Conservation (phyloP, 1,140 invertebrate species). For the Aphis craccivora region DNA sequence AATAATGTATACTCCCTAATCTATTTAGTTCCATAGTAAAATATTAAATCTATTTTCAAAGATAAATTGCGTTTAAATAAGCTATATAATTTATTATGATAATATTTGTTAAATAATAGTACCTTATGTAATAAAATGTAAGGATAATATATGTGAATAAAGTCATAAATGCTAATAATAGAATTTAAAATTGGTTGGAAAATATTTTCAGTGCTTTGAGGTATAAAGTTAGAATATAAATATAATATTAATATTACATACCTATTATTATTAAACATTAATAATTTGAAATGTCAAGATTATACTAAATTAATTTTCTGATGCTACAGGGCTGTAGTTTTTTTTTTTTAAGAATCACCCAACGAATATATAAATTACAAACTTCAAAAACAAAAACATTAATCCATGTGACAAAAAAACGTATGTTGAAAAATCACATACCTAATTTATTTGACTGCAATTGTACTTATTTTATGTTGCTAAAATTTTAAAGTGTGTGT, state of each 20-base stretch:
- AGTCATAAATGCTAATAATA: background rate
- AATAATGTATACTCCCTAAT: background rate
- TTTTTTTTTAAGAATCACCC: background rate
- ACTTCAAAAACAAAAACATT: background rate
- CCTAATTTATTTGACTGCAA: background rate
- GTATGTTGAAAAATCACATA: background rate
- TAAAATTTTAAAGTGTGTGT: background rate
- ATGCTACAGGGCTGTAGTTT: background rate
- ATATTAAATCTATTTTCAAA: background rate
- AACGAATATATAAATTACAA: background rate
- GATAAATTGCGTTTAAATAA: background rate
- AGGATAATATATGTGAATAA: too few relatives aligned
- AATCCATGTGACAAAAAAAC: background rate
- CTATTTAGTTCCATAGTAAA: background rate
- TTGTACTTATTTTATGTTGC: background rate
- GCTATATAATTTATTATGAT: background rate
- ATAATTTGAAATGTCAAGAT: background rate
- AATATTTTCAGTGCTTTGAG: background rate
- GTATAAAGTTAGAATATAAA: background rate
- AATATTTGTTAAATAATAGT: background rate
- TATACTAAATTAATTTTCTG: background rate
- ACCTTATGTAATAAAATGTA: background rate
- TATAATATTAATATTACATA: too few relatives aligned
- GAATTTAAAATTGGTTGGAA: background rate
- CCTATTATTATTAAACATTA: background rate